phyloP scores from a whole-genome alignment of 2,113 vertebrate species.

The Rhinichthys klamathensis region DNA sequence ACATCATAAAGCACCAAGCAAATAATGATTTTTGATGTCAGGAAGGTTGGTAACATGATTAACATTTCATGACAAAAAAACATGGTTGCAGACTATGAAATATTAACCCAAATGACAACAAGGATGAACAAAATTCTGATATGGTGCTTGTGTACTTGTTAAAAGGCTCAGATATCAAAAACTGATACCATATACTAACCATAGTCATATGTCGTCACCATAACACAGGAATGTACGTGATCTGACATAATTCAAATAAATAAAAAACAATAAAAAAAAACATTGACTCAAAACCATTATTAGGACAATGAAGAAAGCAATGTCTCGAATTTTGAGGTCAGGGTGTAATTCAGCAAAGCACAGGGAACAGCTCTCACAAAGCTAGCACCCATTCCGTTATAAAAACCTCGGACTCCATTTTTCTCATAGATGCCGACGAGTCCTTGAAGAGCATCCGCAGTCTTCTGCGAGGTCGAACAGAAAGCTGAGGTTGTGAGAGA shows the following conservation, averaged over 20 bases:
- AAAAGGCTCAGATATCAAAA: background rate
- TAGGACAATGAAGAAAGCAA: constrained; percentile 13
- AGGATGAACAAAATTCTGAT: background rate
- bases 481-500: constrained; percentile 68
- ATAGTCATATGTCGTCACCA: background rate
- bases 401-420: constrained; percentile 72
- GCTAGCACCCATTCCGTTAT: constrained; percentile 76
- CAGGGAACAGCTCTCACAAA: constrained; percentile 75
- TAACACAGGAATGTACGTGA: background rate
- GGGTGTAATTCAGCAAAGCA: constrained; percentile 74
- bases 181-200: background rate
- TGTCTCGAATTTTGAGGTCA: constrained; percentile 70
- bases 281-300: background rate
- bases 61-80: background rate
- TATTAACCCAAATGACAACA: background rate
- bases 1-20: background rate
- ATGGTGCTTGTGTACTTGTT: background rate
- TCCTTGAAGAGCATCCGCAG: constrained; percentile 59
- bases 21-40: background rate
- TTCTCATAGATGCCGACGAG: constrained; percentile 69
- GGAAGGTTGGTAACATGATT: background rate
- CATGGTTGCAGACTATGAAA: background rate
- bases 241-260: background rate
- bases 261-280: background rate
- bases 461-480: constrained; percentile 57